Evolutionary conservation across 2,113 vertebrate genomes (phyloP).

Genomic region (Cyprinodon variegatus): DNA sequence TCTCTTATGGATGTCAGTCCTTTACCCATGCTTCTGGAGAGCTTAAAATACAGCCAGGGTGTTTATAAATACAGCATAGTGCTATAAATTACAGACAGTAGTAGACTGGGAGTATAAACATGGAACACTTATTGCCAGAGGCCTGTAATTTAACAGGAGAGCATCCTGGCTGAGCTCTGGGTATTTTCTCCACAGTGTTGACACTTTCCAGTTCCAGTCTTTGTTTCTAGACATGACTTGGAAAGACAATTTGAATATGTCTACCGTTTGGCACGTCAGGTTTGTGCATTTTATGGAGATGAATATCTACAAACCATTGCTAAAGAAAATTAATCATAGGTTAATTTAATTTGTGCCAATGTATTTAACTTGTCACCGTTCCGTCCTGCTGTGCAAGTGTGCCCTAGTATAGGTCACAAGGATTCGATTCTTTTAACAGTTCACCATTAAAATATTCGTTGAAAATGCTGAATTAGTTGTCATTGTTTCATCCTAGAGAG

Average conservation of each 20-base stretch:
- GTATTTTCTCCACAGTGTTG: constrained; percentile 4
- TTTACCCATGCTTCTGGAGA: constrained; percentile 34
- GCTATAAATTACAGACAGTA: constrained; percentile 75
- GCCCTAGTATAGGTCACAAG: no score
- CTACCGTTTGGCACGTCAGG: not conserved
- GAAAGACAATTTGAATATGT: not conserved
- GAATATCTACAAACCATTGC: not conserved
- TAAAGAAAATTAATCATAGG: not conserved
- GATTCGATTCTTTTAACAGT: no score
- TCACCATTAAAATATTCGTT: no score
- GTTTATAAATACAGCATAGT: constrained; percentile 74
- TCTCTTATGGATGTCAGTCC: constrained; percentile 42
- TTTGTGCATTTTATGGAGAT: not conserved
- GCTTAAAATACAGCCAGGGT: constrained; percentile 67
- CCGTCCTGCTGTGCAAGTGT: no score
- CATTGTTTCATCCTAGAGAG: no score
- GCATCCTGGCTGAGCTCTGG: constrained; percentile 54
- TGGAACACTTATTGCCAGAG: constrained; percentile 65
- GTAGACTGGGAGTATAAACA: constrained; percentile 72
- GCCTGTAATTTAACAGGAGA: constrained; percentile 75
- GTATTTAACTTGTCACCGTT: no score
- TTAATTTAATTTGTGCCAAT: no score
- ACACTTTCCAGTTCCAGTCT: not conserved
- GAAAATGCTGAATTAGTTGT: no score
- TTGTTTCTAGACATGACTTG: not conserved